A percentile compares a stretch with the other conserved stretches of the same genome.
These are phyloP conservation scores for Ophioderma brevispina DNA, from an alignment of 35 echinoderm and acorn worm species.

Conservation along the genomic window DNA sequence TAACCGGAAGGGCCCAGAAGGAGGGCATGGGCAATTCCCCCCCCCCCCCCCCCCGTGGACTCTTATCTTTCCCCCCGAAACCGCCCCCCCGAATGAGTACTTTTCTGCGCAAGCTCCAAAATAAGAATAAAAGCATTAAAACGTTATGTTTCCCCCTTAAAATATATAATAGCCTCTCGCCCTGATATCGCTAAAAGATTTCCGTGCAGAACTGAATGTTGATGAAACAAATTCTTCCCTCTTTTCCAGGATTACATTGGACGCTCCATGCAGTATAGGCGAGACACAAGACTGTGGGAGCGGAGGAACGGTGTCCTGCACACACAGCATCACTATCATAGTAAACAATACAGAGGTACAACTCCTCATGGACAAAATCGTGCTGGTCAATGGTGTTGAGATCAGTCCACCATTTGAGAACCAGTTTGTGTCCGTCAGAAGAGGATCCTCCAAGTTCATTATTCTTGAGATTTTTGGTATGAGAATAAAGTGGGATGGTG, in stretches of 20 bases:
- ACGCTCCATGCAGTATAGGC: constrained; percentile 39
- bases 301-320: constrained; percentile 69
- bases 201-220: too few relatives aligned
- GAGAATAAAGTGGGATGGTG: constrained; percentile 82
- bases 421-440: constrained; percentile 57
- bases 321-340: constrained; percentile 36
- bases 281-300: constrained; percentile 66
- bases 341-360: constrained; percentile 70
- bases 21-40: too few relatives aligned
- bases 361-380: constrained; percentile 47
- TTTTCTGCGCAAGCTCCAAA: too few relatives aligned
- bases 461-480: constrained; percentile 77
- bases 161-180: too few relatives aligned
- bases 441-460: constrained; percentile 80
- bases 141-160: too few relatives aligned
- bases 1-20: too few relatives aligned
- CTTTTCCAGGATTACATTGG: constrained; percentile 79
- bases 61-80: too few relatives aligned
- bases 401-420: constrained; percentile 63
- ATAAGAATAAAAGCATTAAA: too few relatives aligned
- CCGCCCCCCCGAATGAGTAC: too few relatives aligned
- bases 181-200: too few relatives aligned
- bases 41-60: too few relatives aligned
- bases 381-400: constrained; percentile 65
- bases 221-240: too few relatives aligned